These are phyloP conservation scores for Corydoras maculifer DNA, from an alignment of 2,113 vertebrate species.

Conservation along the genomic window DNA sequence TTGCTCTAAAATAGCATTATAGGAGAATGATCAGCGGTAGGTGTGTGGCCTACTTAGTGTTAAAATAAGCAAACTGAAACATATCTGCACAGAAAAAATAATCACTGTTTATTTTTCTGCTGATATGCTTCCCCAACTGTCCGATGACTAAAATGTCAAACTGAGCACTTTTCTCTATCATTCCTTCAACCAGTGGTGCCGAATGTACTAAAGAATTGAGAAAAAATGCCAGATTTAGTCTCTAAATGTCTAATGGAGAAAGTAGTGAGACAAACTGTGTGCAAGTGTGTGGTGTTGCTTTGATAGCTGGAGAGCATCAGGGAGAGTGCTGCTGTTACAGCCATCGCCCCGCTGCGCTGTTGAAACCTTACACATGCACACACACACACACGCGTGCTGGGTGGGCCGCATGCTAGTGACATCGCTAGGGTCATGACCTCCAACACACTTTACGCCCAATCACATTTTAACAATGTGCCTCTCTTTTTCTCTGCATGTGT, in stretches of 20 bases:
- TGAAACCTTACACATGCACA: conserved; percentile 29
- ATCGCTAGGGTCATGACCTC: conserved; percentile 63
- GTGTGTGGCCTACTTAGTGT: conserved; percentile 16
- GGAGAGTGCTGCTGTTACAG: conserved; percentile 67
- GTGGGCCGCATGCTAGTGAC: conserved; percentile 62
- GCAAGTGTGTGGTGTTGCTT: conserved; percentile 58
- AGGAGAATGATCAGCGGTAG: conserved; percentile 44
- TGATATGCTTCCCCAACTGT: conserved; percentile 14
- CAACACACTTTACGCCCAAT: conserved; percentile 53
- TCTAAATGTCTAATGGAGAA: conserved; percentile 5
- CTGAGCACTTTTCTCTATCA: conserved; percentile 26
- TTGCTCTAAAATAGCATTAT: not conserved
- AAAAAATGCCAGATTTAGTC: conserved; percentile 21
- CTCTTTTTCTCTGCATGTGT: not conserved
- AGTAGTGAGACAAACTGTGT: conserved; percentile 15
- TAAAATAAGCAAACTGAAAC: conserved; percentile 28
- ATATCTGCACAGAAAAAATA: conserved; percentile 27
- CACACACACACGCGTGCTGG: conserved; percentile 52
- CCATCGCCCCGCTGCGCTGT: conserved; percentile 66
- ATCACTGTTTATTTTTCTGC: conserved; percentile 25
- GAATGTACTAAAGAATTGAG: conserved; percentile 19
- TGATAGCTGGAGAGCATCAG: conserved; percentile 78
- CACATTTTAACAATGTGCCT: conserved; percentile 33
- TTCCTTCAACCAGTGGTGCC: conserved; percentile 20
- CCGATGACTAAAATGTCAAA: conserved; percentile 23